Conservation (phyloP, 37 sponge, comb jelly and placozoan species). For the Spongia lamella region DNA sequence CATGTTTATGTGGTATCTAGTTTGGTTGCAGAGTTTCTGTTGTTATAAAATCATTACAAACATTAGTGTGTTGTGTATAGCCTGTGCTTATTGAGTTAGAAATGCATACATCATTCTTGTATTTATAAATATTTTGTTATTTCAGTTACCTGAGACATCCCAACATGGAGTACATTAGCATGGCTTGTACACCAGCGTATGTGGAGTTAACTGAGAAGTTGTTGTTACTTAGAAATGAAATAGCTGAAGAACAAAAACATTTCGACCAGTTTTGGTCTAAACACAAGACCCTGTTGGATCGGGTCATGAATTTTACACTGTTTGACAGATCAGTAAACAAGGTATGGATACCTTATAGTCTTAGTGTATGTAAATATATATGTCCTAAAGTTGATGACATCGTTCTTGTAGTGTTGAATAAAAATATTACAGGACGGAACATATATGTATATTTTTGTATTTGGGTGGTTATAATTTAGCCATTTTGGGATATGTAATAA, state of each 20-base stretch:
- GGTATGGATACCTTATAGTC: conserved; percentile 26
- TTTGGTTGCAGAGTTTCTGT: no score
- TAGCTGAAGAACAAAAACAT: conserved; percentile 29
- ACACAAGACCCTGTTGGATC: conserved; percentile 68
- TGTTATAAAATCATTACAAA: no score
- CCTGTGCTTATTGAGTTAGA: background rate
- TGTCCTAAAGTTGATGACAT: no score
- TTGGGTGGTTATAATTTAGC: no score
- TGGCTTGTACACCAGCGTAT: conserved; percentile 30
- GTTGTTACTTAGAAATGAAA: conserved; percentile 10
- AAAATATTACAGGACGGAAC: no score
- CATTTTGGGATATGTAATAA: no score
- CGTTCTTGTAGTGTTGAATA: no score
- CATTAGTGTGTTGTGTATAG: no score
- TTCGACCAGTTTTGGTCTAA: conserved; percentile 62
- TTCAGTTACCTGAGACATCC: conserved; percentile 11
- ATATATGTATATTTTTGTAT: no score
- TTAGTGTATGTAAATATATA: conserved; percentile 2
- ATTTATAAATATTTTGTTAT: background rate
- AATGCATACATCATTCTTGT: background rate
- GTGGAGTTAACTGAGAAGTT: conserved; percentile 38
- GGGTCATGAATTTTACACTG: conserved; percentile 67
- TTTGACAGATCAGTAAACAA: conserved; percentile 62
- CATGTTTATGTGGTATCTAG: no score
- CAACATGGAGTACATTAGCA: background rate